These are phyloP conservation scores for Platysteira castanea DNA, from an alignment of 2,113 vertebrate species.

Conservation along the genomic window DNA sequence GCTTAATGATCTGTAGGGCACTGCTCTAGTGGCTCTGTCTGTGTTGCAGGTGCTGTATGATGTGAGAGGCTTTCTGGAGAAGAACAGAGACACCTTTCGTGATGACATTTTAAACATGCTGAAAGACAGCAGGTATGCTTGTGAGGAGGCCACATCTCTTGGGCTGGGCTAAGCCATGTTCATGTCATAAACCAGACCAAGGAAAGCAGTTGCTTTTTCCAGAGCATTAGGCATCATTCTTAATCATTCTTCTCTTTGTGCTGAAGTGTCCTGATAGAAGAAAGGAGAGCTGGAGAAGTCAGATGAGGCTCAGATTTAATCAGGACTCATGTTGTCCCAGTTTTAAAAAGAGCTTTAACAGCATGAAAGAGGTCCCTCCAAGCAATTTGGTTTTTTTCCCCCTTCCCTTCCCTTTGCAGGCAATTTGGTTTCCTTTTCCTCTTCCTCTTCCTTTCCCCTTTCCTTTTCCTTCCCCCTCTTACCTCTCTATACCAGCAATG, in stretches of 20 bases:
- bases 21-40: background rate
- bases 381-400: background rate
- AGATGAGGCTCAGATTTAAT: background rate
- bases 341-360: slow-evolving; percentile 12
- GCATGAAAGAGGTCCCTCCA: background rate
- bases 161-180: background rate
- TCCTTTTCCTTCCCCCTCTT: background rate
- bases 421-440: background rate
- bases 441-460: background rate
- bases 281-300: background rate
- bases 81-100: slow-evolving; percentile 92
- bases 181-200: background rate
- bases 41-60: slow-evolving; percentile 83
- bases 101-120: slow-evolving; percentile 91
- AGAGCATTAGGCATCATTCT: background rate
- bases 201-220: background rate
- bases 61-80: slow-evolving; percentile 86
- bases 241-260: background rate
- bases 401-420: background rate
- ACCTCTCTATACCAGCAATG: background rate
- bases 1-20: background rate
- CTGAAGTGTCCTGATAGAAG: background rate
- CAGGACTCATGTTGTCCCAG: background rate
- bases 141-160: background rate
- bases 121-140: slow-evolving; percentile 85